Evolutionary conservation across 2,113 vertebrate species (phyloP).

Genomic region (Chelonoidis abingdonii): DNA sequence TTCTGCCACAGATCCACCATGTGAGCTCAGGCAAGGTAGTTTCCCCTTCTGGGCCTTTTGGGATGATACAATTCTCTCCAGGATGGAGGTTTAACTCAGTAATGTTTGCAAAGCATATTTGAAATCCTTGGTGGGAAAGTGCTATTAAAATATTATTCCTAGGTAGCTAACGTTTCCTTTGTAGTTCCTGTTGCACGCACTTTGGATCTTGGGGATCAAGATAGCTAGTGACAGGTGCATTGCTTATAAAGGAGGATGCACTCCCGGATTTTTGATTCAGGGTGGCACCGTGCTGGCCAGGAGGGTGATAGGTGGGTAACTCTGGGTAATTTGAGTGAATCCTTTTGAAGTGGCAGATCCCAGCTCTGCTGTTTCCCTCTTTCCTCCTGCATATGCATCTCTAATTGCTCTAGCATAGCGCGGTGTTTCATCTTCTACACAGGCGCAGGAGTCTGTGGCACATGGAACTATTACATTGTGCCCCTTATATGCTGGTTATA

Average conservation of each 20-base stretch:
- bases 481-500: not conserved
- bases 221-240: accelerated
- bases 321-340: not conserved
- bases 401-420: not conserved
- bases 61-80: not conserved
- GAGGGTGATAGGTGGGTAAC: not conserved
- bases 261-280: not conserved
- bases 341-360: not conserved
- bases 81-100: not conserved
- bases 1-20: not conserved
- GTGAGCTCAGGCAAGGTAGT: accelerated
- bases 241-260: not conserved
- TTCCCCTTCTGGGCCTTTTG: not conserved
- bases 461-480: not conserved
- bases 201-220: not conserved
- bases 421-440: not conserved
- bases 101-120: not conserved
- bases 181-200: not conserved
- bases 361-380: slow-evolving; percentile 27
- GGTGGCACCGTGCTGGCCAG: not conserved
- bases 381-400: accelerated
- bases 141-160: not conserved
- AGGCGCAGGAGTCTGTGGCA: not conserved
- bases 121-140: not conserved
- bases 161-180: not conserved